These are phyloP conservation scores for Sweltsa coloradensis DNA, from an alignment of 1,140 invertebrate species.

Conservation along the genomic window DNA sequence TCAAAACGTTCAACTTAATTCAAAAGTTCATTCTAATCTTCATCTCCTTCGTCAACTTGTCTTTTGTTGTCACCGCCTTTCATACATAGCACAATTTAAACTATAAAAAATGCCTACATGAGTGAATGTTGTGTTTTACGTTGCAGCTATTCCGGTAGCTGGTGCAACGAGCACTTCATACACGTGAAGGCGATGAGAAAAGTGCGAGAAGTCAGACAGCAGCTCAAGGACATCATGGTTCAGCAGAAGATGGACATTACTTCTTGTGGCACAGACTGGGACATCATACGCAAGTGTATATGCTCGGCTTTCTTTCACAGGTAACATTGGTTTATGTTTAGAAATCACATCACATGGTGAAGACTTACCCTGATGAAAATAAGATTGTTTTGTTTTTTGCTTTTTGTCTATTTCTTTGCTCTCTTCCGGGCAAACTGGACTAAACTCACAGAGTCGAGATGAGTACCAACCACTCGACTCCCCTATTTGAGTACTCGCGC, in stretches of 20 bases:
- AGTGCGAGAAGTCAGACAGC: constrained; percentile 92
- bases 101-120: too few species aligned
- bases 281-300: constrained; percentile 95
- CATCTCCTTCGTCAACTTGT: too few species aligned
- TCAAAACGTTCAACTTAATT: too few species aligned
- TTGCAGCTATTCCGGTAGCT: constrained; percentile 74
- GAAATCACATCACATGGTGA: neutral
- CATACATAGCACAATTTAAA: too few species aligned
- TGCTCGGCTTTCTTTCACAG: constrained; percentile 78
- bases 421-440: too few species aligned
- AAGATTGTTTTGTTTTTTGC: neutral
- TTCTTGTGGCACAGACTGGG: constrained; percentile 96
- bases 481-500: too few species aligned
- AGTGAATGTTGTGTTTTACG: too few species aligned
- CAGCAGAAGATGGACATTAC: constrained; percentile 86
- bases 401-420: neutral
- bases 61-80: too few species aligned
- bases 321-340: neutral
- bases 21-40: too few species aligned
- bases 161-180: constrained; percentile 97
- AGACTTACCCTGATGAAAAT: neutral
- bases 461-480: too few species aligned
- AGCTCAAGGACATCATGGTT: constrained; percentile 94
- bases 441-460: too few species aligned
- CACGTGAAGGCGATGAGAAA: constrained; percentile 98